Conservation (phyloP, 2,797 vertebrate species). For the Falco naumanni region DNA sequence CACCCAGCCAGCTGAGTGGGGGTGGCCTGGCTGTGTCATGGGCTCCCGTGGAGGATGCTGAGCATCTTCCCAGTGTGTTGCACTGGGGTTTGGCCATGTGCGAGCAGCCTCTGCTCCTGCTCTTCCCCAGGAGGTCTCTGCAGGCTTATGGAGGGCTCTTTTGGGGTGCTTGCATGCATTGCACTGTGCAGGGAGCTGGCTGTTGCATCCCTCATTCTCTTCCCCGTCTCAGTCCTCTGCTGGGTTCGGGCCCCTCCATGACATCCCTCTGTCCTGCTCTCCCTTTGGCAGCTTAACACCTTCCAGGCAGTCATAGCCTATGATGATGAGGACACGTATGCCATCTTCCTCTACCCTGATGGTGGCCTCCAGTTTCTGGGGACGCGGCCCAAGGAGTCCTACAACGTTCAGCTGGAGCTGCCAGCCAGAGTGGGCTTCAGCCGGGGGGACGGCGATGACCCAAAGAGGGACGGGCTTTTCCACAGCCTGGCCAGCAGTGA, state of each 20-base stretch:
- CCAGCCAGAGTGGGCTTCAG: slow-evolving; percentile 94
- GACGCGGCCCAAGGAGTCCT: slow-evolving; percentile 91
- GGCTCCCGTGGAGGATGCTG: background rate
- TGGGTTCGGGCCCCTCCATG: background rate
- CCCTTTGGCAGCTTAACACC: slow-evolving; percentile 86
- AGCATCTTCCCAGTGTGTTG: background rate
- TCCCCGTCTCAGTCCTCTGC: background rate
- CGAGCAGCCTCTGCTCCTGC: background rate
- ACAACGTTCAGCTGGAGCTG: slow-evolving; percentile 91
- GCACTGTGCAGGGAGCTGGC: background rate
- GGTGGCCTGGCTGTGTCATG: background rate
- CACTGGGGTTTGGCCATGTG: background rate
- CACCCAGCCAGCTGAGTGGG: background rate
- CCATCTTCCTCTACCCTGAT: slow-evolving; percentile 90
- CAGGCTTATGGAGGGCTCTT: background rate
- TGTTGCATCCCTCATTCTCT: background rate
- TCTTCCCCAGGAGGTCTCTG: background rate
- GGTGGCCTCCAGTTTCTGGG: slow-evolving; percentile 91
- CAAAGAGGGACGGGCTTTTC: slow-evolving; percentile 84
- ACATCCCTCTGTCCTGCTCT: background rate
- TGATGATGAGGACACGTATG: slow-evolving; percentile 84
- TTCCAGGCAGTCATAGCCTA: slow-evolving; percentile 94
- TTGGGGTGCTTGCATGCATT: rapidly evolving
- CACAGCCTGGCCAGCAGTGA: slow-evolving; percentile 88
- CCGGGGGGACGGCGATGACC: slow-evolving; percentile 84